Conservation (phyloP, 2,797 vertebrate species). For the Tadarida brasiliensis region DNA sequence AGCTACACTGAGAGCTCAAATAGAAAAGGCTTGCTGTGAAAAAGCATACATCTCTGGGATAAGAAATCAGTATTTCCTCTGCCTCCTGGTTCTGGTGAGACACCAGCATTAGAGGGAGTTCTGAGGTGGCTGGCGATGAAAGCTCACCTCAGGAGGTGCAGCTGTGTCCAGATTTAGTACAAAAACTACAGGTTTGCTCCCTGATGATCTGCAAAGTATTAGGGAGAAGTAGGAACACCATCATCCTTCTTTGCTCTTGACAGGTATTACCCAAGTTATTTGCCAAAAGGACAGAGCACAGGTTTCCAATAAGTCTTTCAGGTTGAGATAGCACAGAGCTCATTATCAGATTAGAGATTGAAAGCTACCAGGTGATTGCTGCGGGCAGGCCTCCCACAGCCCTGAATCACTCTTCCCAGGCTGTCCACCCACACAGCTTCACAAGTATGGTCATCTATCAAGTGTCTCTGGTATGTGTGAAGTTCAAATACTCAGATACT, state of each 20-base stretch:
- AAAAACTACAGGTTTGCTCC: conserved; percentile 24
- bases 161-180: not conserved
- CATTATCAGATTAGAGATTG: conserved; percentile 74
- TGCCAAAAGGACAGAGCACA: conserved; percentile 68
- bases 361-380: conserved; percentile 53
- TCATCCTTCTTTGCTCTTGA: conserved; percentile 64
- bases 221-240: not conserved
- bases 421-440: conserved; percentile 64
- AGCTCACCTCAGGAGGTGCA: conserved; percentile 20
- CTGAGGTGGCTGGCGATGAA: not conserved
- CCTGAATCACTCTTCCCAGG: conserved; percentile 53
- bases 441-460: conserved; percentile 47
- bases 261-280: conserved; percentile 60
- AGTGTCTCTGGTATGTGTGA: not conserved
- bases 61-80: not conserved
- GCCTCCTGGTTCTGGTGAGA: conserved; percentile 32
- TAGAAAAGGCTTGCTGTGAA: not conserved
- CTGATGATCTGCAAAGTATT: conserved; percentile 9
- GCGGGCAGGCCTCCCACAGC: conserved; percentile 61
- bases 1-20: not conserved
- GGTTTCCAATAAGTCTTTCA: conserved; percentile 70
- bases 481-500: conserved; percentile 5
- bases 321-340: conserved; percentile 51
- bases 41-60: not conserved
- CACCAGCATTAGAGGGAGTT: not conserved